Evolutionary conservation across 2,797 vertebrate genomes (phyloP), one percentile per base, ranked within the genome.

Genomic region (Sebastes ruberrimus): DNA sequence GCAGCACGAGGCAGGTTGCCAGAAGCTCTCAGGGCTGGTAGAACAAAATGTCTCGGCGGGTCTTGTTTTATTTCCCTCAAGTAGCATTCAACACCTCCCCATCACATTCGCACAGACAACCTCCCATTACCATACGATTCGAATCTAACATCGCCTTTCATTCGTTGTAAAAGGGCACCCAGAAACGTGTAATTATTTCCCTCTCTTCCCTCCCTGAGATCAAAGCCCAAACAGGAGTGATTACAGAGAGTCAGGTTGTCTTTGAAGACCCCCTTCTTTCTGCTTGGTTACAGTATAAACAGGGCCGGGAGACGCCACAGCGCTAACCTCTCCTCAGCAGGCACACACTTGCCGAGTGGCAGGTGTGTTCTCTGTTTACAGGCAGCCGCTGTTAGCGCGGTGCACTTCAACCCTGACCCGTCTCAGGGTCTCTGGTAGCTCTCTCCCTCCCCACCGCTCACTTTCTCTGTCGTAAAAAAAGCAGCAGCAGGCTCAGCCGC

Each of bases 71-170:
- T 93, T 90, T 89, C 89, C 88, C 91, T 89, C 85, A 87, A 89
- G 86, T 86, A 92, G 85, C 85, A 88, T 92, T 94, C 94, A 93
- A 96, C 96, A 95, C 96, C 96, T 96, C 94, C 94, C 94, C 94
- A 95, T 97, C 95, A 95, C 94, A 95, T 89, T 86, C 56, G 22
- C 86, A 75, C 90, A 86, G 91, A 90, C 94, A 93, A 87, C 90
- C 89, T 86, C 92, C 92, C 89, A 95, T 95, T 95, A 92, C 86
- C 90, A 93, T 92, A 81, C 92, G 85, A 95, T 96, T 95, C 94
- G 88, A 95, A 94, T 90, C 93, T 90, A 88, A 94, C 91, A 93
- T 90, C 85, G 93, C 92, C 92, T 94, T 94, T 93, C 92, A 93
- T 93, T 95, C 91, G 92, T 92, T 93, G 86, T 87, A 89, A 95